Percentiles rank a stretch among this genome's conserved stretches.
These are phyloP conservation scores for Acanthurus leucopareius DNA, from an alignment of 2,797 vertebrate species.

Conservation along the genomic window DNA sequence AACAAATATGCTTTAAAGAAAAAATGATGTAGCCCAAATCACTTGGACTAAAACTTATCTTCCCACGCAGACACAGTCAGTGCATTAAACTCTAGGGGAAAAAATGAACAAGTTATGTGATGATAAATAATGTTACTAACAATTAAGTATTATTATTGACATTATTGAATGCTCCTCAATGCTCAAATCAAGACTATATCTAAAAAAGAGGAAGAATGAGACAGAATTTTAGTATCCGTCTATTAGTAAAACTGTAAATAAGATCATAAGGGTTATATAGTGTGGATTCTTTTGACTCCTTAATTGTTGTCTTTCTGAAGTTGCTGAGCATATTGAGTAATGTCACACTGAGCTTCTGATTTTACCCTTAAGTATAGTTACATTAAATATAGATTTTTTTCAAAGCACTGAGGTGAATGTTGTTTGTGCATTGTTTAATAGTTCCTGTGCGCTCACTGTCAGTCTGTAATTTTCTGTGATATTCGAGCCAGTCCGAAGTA, in stretches of 20 bases:
- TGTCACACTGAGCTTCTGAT: too few species aligned
- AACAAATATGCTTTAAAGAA: neutral
- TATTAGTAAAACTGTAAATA: neutral
- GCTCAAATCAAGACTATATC: neutral
- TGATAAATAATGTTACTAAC: neutral
- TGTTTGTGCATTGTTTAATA: slow-evolving; percentile 5
- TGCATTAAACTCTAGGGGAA: neutral
- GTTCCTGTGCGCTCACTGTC: slow-evolving; percentile 33
- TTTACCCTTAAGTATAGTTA: slow-evolving; percentile 3
- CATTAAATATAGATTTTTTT: neutral
- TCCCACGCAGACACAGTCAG: neutral
- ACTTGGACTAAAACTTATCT: neutral
- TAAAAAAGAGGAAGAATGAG: neutral
- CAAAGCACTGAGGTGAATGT: neutral
- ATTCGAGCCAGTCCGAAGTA: slow-evolving; percentile 33
- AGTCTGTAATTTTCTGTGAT: slow-evolving; percentile 32
- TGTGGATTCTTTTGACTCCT: neutral
- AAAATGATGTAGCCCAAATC: neutral
- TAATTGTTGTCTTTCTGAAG: neutral
- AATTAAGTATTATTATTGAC: neutral
- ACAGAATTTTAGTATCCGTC: neutral
- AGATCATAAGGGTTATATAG: neutral
- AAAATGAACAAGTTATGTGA: neutral
- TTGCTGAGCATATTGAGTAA: neutral
- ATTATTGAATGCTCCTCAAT: neutral